Percentiles rank a stretch among this genome's conserved stretches.
Evolutionary conservation across 2,797 vertebrate species (phyloP).

Genomic region (Furcifer pardalis): DNA sequence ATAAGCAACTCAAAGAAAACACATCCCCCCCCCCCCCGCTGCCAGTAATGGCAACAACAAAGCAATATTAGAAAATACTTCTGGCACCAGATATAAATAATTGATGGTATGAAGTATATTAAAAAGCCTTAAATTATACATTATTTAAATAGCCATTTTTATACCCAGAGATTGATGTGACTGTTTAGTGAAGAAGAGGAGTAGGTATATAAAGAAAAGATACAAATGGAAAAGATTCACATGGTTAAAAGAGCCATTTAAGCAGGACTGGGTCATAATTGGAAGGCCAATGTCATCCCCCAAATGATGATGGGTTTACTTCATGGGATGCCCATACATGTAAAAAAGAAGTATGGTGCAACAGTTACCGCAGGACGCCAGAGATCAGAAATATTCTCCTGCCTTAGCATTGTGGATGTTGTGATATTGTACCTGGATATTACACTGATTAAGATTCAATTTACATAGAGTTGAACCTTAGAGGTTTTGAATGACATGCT

Average conservation of each 20-base stretch:
- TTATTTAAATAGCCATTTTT: constrained; percentile 67
- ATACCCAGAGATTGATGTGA: constrained; percentile 62
- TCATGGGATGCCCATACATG: too few relatives aligned
- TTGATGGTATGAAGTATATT: constrained; percentile 55
- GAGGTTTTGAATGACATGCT: background rate
- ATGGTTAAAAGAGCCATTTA: background rate
- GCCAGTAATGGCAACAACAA: constrained; percentile 28
- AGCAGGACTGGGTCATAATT: background rate
- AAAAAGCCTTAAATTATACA: constrained; percentile 54
- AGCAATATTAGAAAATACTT: constrained; percentile 54
- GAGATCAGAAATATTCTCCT: too few relatives aligned
- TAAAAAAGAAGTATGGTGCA: too few relatives aligned
- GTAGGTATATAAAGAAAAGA: constrained; percentile 1
- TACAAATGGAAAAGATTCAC: background rate
- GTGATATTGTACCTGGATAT: background rate
- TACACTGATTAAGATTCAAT: background rate
- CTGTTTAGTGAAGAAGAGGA: background rate
- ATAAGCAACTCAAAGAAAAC: constrained; percentile 37
- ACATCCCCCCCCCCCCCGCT: background rate
- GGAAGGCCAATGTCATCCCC: too few relatives aligned
- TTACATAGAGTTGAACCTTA: background rate
- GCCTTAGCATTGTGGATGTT: too few relatives aligned
- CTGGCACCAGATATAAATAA: constrained; percentile 58
- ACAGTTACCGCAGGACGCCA: too few relatives aligned
- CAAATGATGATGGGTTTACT: too few relatives aligned